Evolutionary conservation across 2,888 invertebrate species (phyloP), one percentile per base, ranked within the genome.

Genomic region (Hofmannophila pseudospretella): DNA sequence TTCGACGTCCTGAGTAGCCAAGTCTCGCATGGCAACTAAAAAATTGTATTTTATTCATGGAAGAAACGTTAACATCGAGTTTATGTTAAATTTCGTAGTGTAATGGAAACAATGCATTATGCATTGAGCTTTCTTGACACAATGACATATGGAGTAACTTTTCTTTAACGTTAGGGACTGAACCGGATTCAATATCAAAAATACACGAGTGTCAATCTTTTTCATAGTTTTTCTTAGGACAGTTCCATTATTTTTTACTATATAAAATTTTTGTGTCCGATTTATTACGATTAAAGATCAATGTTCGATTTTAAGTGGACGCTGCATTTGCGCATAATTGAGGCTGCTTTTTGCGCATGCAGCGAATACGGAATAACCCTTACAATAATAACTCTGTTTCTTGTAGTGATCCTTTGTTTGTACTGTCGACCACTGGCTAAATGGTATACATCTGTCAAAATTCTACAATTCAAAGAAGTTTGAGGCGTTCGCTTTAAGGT

Each of bases 41-140:
- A 85, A 84, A 75, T 54, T 59, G 60, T 60, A 78, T 75, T 78
- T 80, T 84, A 82, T 84, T 80, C 81, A 78, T 76, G 72, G 64
- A 69, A 73, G 69, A 76, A 78, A 79, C 77, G 66, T 80, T 78
- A 79, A 82, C 84, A 82, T 84, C 77, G 65, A 65, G 73, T 78
- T 81, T 84, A 81, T 82, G 80, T 79, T 80, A 84, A 85, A 81
- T 73, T 67, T 79, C 75, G 79, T 81, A 80, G 82, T 82, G 79
- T 82, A 86, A 85, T 86, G 84, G 78, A 85, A 84, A 80, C 84
- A 72, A 82, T 86, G 75, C 75, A 82, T 86, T 62, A 86, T 86
- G 75, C 78, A 86, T 78, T 48, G 63, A 47, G 58, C 58, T 52
- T 55, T 54, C 58, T 67, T 74, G 81, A 79, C 80, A 82, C 78